A percentile compares a stretch with the other conserved stretches of the same genome.
These are phyloP conservation scores for Heliothis peltigera DNA, from an alignment of 2,888 invertebrate species.

Conservation along the genomic window DNA sequence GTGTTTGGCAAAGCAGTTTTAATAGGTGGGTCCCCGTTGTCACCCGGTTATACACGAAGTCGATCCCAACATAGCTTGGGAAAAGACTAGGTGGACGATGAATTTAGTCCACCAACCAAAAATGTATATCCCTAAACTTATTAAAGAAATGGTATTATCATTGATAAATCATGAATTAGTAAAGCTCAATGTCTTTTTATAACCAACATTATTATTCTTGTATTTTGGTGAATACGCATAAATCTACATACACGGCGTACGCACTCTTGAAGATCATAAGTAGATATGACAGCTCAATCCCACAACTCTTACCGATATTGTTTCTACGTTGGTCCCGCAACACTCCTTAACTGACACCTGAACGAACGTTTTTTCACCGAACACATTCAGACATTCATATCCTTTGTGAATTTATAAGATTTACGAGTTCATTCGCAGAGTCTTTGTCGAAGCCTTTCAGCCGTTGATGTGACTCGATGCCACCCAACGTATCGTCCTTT, in stretches of 20 bases:
- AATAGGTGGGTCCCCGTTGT: too few species aligned
- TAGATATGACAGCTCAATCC: neutral
- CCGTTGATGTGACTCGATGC: slow-evolving; percentile 52
- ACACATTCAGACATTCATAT: slow-evolving; percentile 44
- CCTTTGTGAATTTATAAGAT: slow-evolving; percentile 59
- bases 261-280: neutral
- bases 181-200: neutral
- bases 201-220: too few species aligned
- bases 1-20: too few species aligned
- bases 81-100: too few species aligned
- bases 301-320: neutral
- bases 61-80: too few species aligned
- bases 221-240: neutral
- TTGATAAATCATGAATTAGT: neutral
- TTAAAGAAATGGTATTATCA: neutral
- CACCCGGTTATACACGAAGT: too few species aligned
- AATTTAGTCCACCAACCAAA: too few species aligned
- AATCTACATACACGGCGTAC: neutral
- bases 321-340: slow-evolving; percentile 29
- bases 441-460: slow-evolving; percentile 60
- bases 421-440: slow-evolving; percentile 57
- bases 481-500: slow-evolving; percentile 63
- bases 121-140: too few species aligned
- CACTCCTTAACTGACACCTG: slow-evolving; percentile 25
- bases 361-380: slow-evolving; percentile 35